These are phyloP conservation scores for Nipponia nippon DNA, from an alignment of 2,113 vertebrate genomes.

Conservation along the genomic window DNA sequence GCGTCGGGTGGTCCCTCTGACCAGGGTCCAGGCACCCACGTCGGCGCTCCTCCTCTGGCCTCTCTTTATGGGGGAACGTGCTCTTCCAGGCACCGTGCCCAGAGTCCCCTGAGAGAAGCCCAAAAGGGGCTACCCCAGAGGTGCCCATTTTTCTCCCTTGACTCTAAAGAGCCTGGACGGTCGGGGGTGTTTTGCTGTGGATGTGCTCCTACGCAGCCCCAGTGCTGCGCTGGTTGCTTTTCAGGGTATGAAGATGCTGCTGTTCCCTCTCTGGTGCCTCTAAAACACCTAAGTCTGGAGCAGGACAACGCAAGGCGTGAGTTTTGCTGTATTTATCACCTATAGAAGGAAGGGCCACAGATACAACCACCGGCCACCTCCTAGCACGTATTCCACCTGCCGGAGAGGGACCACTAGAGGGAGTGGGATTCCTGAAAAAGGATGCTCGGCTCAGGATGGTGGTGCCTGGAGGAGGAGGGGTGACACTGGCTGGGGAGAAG, in stretches of 20 bases:
- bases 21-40: not conserved
- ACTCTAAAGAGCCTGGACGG: not conserved
- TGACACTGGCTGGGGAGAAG: not conserved
- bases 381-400: not conserved
- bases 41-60: not conserved
- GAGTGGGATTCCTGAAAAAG: not conserved
- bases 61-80: not conserved
- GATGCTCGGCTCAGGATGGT: not conserved
- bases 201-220: not conserved
- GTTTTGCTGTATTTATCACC: not conserved
- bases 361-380: not conserved
- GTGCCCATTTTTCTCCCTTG: not conserved
- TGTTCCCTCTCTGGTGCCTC: not conserved
- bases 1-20: not conserved
- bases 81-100: not conserved
- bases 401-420: conserved; percentile 19
- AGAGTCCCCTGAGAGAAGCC: not conserved
- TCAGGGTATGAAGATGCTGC: not conserved
- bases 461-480: not conserved
- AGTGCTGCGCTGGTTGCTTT: not conserved
- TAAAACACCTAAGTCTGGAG: not conserved
- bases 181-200: not conserved
- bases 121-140: not conserved
- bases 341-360: not conserved
- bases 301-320: not conserved